A percentile compares a stretch with the other conserved stretches of the same genome.
Conservation (phyloP, 1,140 invertebrate species). For the Agraylea sexmaculata region DNA sequence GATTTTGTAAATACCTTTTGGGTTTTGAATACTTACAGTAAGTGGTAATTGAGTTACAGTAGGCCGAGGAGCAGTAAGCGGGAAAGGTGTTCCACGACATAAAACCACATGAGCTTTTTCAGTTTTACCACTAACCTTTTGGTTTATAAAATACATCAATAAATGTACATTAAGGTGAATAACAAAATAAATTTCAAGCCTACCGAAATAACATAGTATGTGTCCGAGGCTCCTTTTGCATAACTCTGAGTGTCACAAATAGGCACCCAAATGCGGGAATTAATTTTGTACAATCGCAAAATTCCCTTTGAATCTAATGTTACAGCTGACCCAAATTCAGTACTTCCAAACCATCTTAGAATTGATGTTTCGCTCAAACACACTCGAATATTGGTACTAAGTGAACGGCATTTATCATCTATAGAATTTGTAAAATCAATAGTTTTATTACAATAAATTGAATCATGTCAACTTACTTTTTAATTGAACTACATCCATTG, state of each 20-base stretch:
- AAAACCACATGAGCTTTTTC: conserved; percentile 69
- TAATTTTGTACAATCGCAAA: conserved; percentile 49
- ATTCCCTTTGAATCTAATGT: conserved; percentile 56
- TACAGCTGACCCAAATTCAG: conserved; percentile 64
- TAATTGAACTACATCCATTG: conserved; percentile 36
- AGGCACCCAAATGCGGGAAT: conserved; percentile 63
- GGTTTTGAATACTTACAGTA: conserved; percentile 38
- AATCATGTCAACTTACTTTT: conserved; percentile 23
- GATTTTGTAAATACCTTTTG: conserved; percentile 7
- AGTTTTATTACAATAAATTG: neutral
- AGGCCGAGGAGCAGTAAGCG: conserved; percentile 73
- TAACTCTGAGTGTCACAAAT: conserved; percentile 59
- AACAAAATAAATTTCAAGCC: conserved; percentile 14
- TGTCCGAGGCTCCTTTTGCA: conserved; percentile 40
- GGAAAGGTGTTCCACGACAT: conserved; percentile 80
- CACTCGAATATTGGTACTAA: conserved; percentile 33
- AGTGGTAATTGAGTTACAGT: conserved; percentile 60
- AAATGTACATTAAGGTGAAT: neutral
- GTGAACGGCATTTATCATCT: neutral
- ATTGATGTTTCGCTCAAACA: conserved; percentile 58
- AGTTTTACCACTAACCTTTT: conserved; percentile 67
- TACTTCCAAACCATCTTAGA: conserved; percentile 72
- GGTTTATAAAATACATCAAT: conserved; percentile 28
- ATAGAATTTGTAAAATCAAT: neutral
- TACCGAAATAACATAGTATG: conserved; percentile 36